phyloP scores from a whole-genome alignment of 1,140 invertebrate genomes.

The Sarcophaga peregrina region DNA sequence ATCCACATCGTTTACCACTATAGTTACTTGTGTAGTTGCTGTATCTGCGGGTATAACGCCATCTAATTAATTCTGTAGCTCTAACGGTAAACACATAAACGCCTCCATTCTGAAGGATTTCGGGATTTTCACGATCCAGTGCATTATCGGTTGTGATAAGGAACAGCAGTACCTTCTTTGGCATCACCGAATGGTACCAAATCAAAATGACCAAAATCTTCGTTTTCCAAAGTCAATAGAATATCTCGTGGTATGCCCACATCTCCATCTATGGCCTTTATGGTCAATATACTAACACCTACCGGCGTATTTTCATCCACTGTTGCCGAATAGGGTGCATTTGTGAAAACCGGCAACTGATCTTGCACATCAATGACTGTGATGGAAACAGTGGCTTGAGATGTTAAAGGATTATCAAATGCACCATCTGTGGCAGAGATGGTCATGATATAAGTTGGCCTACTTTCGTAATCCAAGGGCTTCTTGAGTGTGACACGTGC shows the following conservation, averaged over 20 bases:
- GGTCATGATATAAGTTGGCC: slow-evolving; percentile 77
- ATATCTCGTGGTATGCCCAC: slow-evolving; percentile 77
- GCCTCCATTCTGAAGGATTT: slow-evolving; percentile 80
- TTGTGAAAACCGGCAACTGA: slow-evolving; percentile 81
- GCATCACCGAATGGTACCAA: slow-evolving; percentile 69
- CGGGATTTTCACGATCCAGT: slow-evolving; percentile 79
- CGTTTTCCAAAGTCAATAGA: slow-evolving; percentile 75
- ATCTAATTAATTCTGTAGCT: slow-evolving; percentile 80
- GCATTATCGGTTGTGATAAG: slow-evolving; percentile 74
- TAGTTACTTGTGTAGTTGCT: slow-evolving; percentile 76
- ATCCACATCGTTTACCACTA: slow-evolving; percentile 86
- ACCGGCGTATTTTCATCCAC: slow-evolving; percentile 77
- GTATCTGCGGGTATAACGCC: slow-evolving; percentile 77
- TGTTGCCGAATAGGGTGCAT: slow-evolving; percentile 81
- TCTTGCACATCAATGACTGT: slow-evolving; percentile 83
- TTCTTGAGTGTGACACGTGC: slow-evolving; percentile 74
- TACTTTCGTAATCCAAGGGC: slow-evolving; percentile 79
- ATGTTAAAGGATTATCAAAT: slow-evolving; percentile 72
- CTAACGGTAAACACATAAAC: slow-evolving; percentile 80
- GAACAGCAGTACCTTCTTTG: slow-evolving; percentile 68
- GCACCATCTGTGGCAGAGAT: slow-evolving; percentile 75
- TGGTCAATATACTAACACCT: slow-evolving; percentile 73
- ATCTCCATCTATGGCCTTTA: slow-evolving; percentile 81
- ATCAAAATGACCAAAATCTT: slow-evolving; percentile 76
- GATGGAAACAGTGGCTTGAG: slow-evolving; percentile 78